phyloP scores from a whole-genome alignment of 2,797 vertebrate genomes.

The Intellagama lesueurii region DNA sequence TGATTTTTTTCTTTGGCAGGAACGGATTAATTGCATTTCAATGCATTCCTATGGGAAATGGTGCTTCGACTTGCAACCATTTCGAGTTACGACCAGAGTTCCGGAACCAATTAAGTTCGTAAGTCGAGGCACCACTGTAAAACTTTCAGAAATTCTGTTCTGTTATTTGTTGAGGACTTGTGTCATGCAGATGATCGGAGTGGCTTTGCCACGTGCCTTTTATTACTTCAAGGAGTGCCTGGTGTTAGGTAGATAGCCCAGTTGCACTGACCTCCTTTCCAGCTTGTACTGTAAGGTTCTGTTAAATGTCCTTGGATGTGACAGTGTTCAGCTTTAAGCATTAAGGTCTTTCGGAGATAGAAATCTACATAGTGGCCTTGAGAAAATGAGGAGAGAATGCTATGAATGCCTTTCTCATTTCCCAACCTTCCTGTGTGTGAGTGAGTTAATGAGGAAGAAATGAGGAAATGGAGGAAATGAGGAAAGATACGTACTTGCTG shows the following conservation, averaged over 20 bases:
- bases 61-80: too few relatives aligned
- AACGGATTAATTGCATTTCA: too few relatives aligned
- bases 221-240: not conserved
- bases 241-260: not conserved
- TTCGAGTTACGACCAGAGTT: too few relatives aligned
- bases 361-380: not conserved
- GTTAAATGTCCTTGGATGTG: not conserved
- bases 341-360: not conserved
- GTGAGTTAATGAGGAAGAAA: too few relatives aligned
- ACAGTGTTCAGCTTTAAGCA: not conserved
- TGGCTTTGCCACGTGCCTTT: not conserved
- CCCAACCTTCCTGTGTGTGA: too few relatives aligned
- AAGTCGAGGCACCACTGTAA: not conserved
- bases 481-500: too few relatives aligned
- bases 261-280: not conserved
- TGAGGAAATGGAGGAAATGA: too few relatives aligned
- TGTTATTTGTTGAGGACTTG: not conserved
- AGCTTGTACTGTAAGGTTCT: not conserved
- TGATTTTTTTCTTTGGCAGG: too few relatives aligned
- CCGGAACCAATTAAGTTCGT: too few relatives aligned
- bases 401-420: not conserved
- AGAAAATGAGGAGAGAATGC: not conserved
- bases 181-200: not conserved
- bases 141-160: not conserved
- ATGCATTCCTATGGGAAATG: too few relatives aligned